Evolutionary conservation across 92 coral and sea anemone genomes (phyloP).

Genomic region (Bergia puertoricense): DNA sequence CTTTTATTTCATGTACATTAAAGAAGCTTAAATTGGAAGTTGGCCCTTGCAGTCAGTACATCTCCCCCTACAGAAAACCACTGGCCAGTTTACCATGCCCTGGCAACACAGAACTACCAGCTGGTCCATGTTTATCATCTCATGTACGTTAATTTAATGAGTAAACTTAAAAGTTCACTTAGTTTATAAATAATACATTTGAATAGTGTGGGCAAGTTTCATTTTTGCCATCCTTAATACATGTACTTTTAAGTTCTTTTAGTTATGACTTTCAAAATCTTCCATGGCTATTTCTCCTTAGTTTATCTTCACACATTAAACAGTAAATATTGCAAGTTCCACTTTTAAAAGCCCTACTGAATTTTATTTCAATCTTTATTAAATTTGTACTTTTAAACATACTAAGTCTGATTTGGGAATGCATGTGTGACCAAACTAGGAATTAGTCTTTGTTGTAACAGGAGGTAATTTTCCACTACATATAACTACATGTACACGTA

Average conservation of each 20-base stretch:
- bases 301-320: not conserved
- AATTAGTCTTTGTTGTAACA: too few species aligned
- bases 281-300: too few species aligned
- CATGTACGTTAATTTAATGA: slow-evolving; percentile 52
- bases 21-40: slow-evolving; percentile 52
- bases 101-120: slow-evolving; percentile 31
- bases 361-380: too few species aligned
- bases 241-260: not conserved
- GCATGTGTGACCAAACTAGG: too few species aligned
- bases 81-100: slow-evolving; percentile 35
- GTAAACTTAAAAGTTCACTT: too few species aligned
- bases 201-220: too few species aligned
- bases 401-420: too few species aligned
- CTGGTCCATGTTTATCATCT: slow-evolving; percentile 38
- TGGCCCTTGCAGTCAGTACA: slow-evolving; percentile 61
- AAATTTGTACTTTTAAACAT: too few species aligned
- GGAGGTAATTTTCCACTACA: too few species aligned
- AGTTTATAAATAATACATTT: too few species aligned
- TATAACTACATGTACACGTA: too few species aligned
- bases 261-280: not conserved
- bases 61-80: slow-evolving; percentile 62
- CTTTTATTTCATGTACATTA: not conserved
- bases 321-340: not conserved
- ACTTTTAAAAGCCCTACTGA: not conserved
- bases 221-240: too few species aligned